A percentile compares a stretch with the other conserved stretches of the same genome.
Conservation (phyloP, 1,140 invertebrate genomes). For the Himalopsyche phryganea region DNA sequence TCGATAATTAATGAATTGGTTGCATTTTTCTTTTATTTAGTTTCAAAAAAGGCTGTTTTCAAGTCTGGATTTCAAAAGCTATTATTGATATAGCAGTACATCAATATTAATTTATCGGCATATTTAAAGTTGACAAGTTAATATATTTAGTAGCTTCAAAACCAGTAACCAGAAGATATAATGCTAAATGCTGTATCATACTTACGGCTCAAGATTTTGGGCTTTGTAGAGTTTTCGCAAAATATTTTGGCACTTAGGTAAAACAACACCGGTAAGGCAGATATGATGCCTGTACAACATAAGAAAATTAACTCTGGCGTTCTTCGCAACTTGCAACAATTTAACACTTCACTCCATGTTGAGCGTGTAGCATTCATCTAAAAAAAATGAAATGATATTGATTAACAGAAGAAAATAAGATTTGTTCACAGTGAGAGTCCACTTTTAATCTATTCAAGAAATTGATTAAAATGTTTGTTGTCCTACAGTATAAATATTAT, state of each 20-base stretch:
- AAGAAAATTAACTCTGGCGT: constrained; percentile 55
- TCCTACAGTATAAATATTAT: neutral
- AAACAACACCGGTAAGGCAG: constrained; percentile 50
- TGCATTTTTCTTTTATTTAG: too few species aligned
- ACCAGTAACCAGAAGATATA: neutral
- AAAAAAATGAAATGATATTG: constrained; percentile 28
- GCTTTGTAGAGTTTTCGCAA: constrained; percentile 25
- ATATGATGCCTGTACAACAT: constrained; percentile 47
- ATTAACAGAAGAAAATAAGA: neutral
- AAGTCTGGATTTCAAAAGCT: too few species aligned
- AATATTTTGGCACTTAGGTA: constrained; percentile 51
- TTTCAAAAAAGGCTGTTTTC: too few species aligned
- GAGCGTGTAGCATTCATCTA: constrained; percentile 58
- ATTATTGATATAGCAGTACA: too few species aligned
- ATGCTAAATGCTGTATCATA: constrained; percentile 11
- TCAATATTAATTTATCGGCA: neutral
- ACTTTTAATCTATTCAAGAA: neutral
- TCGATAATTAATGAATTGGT: too few species aligned
- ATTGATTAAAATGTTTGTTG: neutral
- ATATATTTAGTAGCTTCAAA: neutral
- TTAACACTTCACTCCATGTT: constrained; percentile 52
- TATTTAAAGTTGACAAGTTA: neutral
- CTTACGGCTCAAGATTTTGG: constrained; percentile 37
- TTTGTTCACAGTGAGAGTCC: neutral
- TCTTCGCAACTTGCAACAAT: constrained; percentile 53